These are phyloP conservation scores for Geodia barretti DNA, from an alignment of 37 sponge, comb jelly and placozoan species.

Conservation along the genomic window DNA sequence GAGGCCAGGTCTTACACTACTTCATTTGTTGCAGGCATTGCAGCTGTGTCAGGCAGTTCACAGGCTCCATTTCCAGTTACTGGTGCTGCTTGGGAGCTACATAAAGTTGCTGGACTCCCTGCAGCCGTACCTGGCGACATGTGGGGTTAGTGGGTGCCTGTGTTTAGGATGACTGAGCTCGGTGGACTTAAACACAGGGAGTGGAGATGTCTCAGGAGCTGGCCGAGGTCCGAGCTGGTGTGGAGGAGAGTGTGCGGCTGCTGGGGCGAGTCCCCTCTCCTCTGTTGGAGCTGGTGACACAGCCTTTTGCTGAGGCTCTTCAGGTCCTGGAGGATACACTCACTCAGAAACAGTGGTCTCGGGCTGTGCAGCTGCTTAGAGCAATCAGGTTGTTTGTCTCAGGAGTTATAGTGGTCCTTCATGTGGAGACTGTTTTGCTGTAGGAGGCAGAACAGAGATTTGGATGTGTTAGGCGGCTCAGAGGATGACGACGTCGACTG, in stretches of 20 bases:
- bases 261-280: constrained; percentile 29
- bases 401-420: not conserved
- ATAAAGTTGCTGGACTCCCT: constrained; percentile 61
- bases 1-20: not conserved
- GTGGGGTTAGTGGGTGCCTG: constrained; percentile 10
- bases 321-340: constrained; percentile 34
- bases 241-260: constrained; percentile 13
- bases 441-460: constrained; percentile 52
- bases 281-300: constrained; percentile 13
- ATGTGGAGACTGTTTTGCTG: not conserved
- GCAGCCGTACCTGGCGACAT: constrained; percentile 18
- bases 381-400: constrained; percentile 22
- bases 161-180: not conserved
- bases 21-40: constrained; percentile 47
- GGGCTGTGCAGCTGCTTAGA: constrained; percentile 57
- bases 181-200: constrained; percentile 12
- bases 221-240: constrained; percentile 26
- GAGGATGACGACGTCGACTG: constrained; percentile 72
- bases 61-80: constrained; percentile 79
- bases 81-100: constrained; percentile 72
- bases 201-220: constrained; percentile 53
- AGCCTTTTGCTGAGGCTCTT: constrained; percentile 4
- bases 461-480: constrained; percentile 48
- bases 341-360: constrained; percentile 28
- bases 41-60: constrained; percentile 73